Percentiles rank a stretch among this genome's conserved stretches.
Evolutionary conservation across 2,113 vertebrate genomes (phyloP).

Genomic region (Anthoscopus minutus): DNA sequence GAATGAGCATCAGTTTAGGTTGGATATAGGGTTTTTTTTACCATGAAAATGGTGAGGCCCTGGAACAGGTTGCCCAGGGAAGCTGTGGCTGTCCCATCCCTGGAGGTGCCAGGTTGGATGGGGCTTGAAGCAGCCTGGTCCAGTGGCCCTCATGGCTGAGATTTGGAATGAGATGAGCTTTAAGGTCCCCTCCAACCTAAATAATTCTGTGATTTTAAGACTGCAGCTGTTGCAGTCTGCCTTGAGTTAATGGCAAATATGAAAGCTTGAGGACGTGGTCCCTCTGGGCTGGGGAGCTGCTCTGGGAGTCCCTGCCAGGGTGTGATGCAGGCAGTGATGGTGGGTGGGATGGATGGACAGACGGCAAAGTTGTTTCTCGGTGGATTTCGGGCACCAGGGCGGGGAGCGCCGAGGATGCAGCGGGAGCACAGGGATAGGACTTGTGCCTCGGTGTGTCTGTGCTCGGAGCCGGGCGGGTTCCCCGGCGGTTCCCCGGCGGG

Average conservation of each 20-base stretch:
- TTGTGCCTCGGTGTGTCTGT: accelerated
- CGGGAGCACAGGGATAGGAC: background rate
- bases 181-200: background rate
- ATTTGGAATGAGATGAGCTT: background rate
- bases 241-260: accelerated
- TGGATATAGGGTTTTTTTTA: background rate
- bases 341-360: background rate
- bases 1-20: background rate
- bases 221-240: background rate
- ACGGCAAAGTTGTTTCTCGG: background rate
- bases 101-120: background rate
- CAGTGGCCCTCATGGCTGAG: background rate
- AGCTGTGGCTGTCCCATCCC: background rate
- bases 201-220: background rate
- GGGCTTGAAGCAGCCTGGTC: background rate
- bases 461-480: background rate
- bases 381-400: background rate
- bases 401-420: background rate
- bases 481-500: background rate
- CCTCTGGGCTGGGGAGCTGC: background rate
- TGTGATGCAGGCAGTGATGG: background rate
- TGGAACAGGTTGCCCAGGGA: background rate
- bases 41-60: no score
- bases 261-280: background rate
- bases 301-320: no score